Evolutionary conservation across 2,797 vertebrate species (phyloP).

Genomic region (Apogon talboti): DNA sequence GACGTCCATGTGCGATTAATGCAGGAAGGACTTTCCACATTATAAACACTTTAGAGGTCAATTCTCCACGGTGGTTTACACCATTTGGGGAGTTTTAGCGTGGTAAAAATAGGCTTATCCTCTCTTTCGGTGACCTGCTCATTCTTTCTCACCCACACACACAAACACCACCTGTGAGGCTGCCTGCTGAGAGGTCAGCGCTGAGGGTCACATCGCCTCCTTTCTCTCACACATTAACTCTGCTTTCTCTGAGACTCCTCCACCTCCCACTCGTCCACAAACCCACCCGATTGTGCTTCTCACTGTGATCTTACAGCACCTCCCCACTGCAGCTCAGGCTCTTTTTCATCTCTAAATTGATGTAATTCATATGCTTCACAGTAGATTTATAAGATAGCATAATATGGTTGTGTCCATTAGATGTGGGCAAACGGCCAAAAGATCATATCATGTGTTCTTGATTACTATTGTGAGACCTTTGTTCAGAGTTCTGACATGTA

Average conservation of each 20-base stretch:
- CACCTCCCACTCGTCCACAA: constrained; percentile 37
- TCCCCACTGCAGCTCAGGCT: no score
- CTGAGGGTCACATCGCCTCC: constrained; percentile 22
- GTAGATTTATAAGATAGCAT: no score
- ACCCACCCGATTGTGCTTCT: constrained; percentile 28
- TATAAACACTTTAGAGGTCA: constrained; percentile 59
- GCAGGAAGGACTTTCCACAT: constrained; percentile 60
- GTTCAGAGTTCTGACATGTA: no score
- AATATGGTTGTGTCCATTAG: no score
- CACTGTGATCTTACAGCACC: neutral
- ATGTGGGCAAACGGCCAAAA: no score
- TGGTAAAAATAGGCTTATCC: constrained; percentile 41
- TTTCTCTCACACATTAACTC: neutral
- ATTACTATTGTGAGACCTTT: no score
- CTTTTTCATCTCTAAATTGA: no score
- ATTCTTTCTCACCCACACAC: constrained; percentile 3
- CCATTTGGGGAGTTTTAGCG: constrained; percentile 29
- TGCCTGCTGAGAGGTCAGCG: constrained; percentile 40
- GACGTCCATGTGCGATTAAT: constrained; percentile 43
- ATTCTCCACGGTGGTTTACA: constrained; percentile 35
- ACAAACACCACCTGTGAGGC: constrained; percentile 51
- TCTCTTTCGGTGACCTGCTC: constrained; percentile 7
- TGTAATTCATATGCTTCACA: no score
- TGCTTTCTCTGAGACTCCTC: constrained; percentile 14
- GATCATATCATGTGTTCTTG: no score